These are phyloP conservation scores for Diplogasteroides magnus DNA, from an alignment of 1,140 invertebrate genomes.

Conservation along the genomic window DNA sequence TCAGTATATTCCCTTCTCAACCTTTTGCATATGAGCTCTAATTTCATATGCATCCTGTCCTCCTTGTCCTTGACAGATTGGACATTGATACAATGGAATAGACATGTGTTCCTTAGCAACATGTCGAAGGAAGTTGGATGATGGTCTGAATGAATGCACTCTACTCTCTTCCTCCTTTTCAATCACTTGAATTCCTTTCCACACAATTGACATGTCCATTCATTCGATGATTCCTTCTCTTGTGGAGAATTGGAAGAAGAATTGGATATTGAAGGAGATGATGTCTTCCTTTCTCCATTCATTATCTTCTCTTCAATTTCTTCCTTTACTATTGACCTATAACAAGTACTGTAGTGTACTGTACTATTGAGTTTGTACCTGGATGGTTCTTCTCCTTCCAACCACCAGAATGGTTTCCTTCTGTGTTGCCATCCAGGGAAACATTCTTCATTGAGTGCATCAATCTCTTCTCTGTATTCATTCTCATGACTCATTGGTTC, in stretches of 20 bases:
- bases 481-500: slow-evolving; percentile 46
- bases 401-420: not conserved
- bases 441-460: slow-evolving; percentile 45
- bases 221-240: slow-evolving; percentile 17
- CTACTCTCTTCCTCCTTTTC: too few relatives aligned
- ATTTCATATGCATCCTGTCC: slow-evolving; percentile 43
- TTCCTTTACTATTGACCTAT: not conserved
- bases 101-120: slow-evolving; percentile 33
- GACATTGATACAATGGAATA: slow-evolving; percentile 31
- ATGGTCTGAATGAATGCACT: slow-evolving; percentile 25
- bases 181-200: slow-evolving; percentile 36
- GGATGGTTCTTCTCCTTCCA: not conserved
- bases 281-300: not conserved
- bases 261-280: too few relatives aligned
- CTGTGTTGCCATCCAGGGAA: slow-evolving; percentile 41
- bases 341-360: too few relatives aligned
- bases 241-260: not conserved
- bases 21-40: slow-evolving; percentile 36
- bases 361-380: not conserved
- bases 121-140: slow-evolving; percentile 39
- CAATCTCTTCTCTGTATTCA: slow-evolving; percentile 41
- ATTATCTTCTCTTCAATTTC: not conserved
- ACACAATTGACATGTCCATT: slow-evolving; percentile 40
- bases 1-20: slow-evolving; percentile 6
- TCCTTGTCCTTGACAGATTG: slow-evolving; percentile 31